Evolutionary conservation across 2,797 vertebrate genomes (phyloP).

Genomic region (Spatula versicolor): DNA sequence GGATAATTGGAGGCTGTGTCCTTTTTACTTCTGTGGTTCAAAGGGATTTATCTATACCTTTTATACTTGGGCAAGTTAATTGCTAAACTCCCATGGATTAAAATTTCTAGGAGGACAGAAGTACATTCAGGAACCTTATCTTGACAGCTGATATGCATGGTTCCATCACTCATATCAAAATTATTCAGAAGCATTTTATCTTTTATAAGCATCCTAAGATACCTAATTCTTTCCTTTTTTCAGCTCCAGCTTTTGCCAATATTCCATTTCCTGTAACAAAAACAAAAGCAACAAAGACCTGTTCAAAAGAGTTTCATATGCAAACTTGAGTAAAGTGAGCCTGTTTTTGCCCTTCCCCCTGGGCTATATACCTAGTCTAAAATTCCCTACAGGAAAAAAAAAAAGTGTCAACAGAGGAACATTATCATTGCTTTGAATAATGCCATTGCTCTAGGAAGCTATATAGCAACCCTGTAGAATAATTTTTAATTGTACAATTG

Average conservation of each 20-base stretch:
- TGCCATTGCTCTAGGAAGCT: background rate
- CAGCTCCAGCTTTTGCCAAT: background rate
- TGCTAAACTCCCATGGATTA: background rate
- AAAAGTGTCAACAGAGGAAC: background rate
- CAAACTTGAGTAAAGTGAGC: background rate
- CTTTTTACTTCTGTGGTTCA: background rate
- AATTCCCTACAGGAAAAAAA: background rate
- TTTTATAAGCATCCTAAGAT: background rate
- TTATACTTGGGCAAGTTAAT: background rate
- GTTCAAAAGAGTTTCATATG: background rate
- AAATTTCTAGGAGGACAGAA: background rate
- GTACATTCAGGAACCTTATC: background rate
- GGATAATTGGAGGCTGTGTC: background rate
- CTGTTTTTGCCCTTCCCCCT: background rate
- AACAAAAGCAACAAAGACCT: background rate
- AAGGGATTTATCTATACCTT: background rate
- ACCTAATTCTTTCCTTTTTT: background rate
- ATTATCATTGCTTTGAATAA: background rate
- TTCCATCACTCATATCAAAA: background rate
- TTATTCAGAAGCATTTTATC: background rate
- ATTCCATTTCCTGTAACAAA: background rate
- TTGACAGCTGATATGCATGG: background rate
- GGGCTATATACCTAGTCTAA: background rate
- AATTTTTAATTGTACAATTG: background rate
- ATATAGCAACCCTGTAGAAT: background rate